These are phyloP conservation scores for Anhinga anhinga DNA, from an alignment of 2,113 vertebrate genomes.

Conservation along the genomic window DNA sequence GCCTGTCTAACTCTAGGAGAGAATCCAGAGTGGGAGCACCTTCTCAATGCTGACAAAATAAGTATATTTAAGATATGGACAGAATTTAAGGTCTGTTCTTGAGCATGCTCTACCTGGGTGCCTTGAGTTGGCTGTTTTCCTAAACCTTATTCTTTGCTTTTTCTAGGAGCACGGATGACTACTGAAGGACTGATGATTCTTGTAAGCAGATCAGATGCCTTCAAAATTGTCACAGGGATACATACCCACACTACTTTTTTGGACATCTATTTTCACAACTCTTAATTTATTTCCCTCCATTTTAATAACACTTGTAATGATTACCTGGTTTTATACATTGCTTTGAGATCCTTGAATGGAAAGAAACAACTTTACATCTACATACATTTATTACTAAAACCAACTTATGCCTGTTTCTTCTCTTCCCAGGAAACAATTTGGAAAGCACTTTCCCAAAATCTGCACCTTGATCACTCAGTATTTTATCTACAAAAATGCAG, in stretches of 20 bases:
- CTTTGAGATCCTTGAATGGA: neutral
- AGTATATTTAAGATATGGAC: neutral
- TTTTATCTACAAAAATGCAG: constrained; percentile 52
- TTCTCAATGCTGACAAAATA: neutral
- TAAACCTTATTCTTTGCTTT: neutral
- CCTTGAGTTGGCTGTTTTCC: neutral
- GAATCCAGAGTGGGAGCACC: neutral
- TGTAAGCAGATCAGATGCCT: neutral
- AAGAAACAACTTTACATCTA: neutral
- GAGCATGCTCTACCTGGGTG: neutral
- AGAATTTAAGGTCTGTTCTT: neutral
- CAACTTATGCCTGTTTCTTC: neutral
- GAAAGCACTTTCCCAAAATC: neutral
- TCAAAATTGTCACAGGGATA: neutral
- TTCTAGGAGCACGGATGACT: neutral
- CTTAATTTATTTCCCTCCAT: neutral
- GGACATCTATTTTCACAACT: neutral
- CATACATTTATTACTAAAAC: neutral
- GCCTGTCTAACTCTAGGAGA: neutral
- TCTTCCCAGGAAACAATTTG: neutral
- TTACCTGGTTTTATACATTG: neutral
- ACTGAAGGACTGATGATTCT: neutral
- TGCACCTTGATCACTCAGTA: neutral
- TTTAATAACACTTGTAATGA: neutral
- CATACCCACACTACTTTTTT: neutral